phyloP scores from a whole-genome alignment of 2,113 vertebrate species.

The Emberiza fucata region DNA sequence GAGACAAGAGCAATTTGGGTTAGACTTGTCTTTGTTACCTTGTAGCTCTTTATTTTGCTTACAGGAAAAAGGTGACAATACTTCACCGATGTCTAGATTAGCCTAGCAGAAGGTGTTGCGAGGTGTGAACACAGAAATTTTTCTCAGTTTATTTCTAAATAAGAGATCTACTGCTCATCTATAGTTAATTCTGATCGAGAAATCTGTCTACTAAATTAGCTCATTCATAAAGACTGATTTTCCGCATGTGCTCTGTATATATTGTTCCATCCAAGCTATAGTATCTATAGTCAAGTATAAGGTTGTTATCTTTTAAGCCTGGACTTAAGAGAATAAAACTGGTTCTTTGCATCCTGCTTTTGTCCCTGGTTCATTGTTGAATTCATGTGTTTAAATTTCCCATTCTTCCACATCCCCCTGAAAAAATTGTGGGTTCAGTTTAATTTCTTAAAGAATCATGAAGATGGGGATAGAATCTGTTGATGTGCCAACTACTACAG shows the following conservation, averaged over 20 bases:
- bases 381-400: not conserved
- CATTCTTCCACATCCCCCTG: not conserved
- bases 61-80: not conserved
- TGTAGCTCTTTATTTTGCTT: not conserved
- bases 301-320: not conserved
- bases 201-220: not conserved
- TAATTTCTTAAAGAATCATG: not conserved
- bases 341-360: not conserved
- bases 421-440: not conserved
- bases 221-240: not conserved
- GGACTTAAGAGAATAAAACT: not conserved
- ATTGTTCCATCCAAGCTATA: not conserved
- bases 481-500: not conserved
- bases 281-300: not conserved
- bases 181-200: not conserved
- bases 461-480: not conserved
- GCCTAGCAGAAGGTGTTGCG: not conserved
- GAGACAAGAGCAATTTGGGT: not conserved
- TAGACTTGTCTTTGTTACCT: not conserved
- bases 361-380: not conserved
- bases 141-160: not conserved
- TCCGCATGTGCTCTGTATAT: accelerated
- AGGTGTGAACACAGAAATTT: not conserved
- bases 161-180: not conserved
- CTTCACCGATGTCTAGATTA: not conserved